Evolutionary conservation across 2,888 invertebrate species (phyloP), one percentile per base, ranked within the genome.

Genomic region (Morpho achilles): DNA sequence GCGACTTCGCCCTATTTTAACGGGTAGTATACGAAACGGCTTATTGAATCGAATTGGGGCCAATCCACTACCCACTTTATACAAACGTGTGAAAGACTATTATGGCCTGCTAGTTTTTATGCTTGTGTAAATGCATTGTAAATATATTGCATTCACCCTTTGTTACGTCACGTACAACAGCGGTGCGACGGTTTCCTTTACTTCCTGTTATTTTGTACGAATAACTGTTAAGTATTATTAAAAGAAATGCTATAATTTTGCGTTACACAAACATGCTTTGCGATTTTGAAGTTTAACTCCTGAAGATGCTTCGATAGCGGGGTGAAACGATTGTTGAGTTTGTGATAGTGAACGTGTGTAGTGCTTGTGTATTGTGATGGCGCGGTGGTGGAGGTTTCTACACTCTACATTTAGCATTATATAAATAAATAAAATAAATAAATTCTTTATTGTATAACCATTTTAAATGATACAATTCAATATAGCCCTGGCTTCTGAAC

Each of bases 1-100:
- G 68, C 67, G 69, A 67, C 72, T 44, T 49, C 83, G 83, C 82
- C 84, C 85, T 79, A 82, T 70, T 79, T 81, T 76, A 64, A 58
- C 56, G 61, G 59, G 59, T 50, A 63, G 69, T 68, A 61, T 64
- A 60, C 65, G 58, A 69, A 79, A 74, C 67, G 77, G 71, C 79
- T 68, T 69, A 80, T 67, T 63, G 44, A 63, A 72, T 70, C 64
- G 53, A 57, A 53, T 52, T 43, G 8, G 46, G 47, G 32, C 51
- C 61, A 64, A 63, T 54, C 56, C 54, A 73, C 67, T 60, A 63
- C 58, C 53, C 53, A 60, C 73, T 71, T 61, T 71, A 72, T 64
- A 7, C 4, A 7, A n/a, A 23, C 40, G 10, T 3, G 0, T 8
- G 53, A 73, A 64, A 66, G 72, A 63, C 56, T 50, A 64, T 56